Percentiles rank a stretch among this genome's conserved stretches.
phyloP scores from a whole-genome alignment of 1,140 invertebrate species.

The Drosophila malerkotliana region DNA sequence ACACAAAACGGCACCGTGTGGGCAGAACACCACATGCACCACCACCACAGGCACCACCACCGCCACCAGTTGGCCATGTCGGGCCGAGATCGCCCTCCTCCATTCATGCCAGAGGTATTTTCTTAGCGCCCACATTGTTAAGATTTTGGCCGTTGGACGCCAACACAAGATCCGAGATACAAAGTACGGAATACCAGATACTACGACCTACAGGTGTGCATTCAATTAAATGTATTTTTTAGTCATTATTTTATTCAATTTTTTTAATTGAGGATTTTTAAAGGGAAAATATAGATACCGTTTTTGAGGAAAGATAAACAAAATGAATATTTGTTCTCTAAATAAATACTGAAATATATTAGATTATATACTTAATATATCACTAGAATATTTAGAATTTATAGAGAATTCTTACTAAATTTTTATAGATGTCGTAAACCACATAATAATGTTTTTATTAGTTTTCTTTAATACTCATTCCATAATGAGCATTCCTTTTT shows the following conservation, averaged over 20 bases:
- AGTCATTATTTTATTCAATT: background rate
- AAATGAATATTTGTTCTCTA: no score
- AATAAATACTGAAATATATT: no score
- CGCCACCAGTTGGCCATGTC: constrained; percentile 14
- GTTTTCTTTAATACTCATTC: no score
- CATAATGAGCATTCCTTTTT: no score
- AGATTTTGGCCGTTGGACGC: constrained; percentile 21
- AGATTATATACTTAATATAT: no score
- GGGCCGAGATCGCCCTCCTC: constrained; percentile 10
- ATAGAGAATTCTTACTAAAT: no score
- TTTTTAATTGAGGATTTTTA: background rate
- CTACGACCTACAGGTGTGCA: constrained; percentile 1
- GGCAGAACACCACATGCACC: constrained; percentile 7
- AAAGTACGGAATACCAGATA: background rate
- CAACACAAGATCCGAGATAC: constrained; percentile 21
- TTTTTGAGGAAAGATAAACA: no score
- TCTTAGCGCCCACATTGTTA: background rate
- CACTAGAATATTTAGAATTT: no score
- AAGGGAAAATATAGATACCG: background rate
- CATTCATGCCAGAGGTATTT: background rate
- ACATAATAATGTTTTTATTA: no score
- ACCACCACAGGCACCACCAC: background rate
- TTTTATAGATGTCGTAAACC: no score
- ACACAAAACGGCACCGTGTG: constrained; percentile 24
- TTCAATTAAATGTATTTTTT: background rate